These are phyloP conservation scores for Alexandromys fortis DNA, from an alignment of 2,113 vertebrate species.

Conservation along the genomic window DNA sequence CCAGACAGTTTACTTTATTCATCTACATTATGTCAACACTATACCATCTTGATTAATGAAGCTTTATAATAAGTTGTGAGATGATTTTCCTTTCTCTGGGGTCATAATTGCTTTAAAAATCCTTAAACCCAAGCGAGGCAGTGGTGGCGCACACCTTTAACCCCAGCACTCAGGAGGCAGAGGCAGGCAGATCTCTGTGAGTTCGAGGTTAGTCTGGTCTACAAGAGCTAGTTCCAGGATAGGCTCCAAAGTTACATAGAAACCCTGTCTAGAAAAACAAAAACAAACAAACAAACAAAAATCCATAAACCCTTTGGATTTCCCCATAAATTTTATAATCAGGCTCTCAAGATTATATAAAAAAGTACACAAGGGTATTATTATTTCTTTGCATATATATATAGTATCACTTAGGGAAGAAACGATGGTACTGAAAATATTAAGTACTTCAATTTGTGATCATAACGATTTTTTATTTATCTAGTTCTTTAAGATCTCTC, in stretches of 20 bases:
- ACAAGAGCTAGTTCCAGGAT: no score
- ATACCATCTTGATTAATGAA: background rate
- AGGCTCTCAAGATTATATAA: background rate
- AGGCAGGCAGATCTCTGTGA: no score
- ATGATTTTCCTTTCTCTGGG: background rate
- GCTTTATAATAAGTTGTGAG: constrained; percentile 6
- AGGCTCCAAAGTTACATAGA: no score
- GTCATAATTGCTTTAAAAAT: constrained; percentile 34
- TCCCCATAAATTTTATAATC: constrained; percentile 13
- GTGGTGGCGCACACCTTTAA: no score
- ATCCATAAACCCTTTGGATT: background rate
- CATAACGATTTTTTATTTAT: background rate
- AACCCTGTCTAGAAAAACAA: no score
- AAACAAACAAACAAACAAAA: no score
- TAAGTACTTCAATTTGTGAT: background rate
- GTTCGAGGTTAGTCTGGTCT: no score
- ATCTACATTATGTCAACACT: background rate
- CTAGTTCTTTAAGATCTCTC: background rate
- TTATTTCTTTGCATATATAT: background rate
- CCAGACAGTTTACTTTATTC: background rate
- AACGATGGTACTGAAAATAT: background rate
- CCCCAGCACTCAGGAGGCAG: no score
- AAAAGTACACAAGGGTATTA: background rate
- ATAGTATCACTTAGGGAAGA: background rate
- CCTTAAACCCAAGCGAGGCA: background rate